A percentile compares a stretch with the other conserved stretches of the same genome.
phyloP scores from a whole-genome alignment of 2,888 invertebrate genomes.

The Zaprionus lineosus region DNA sequence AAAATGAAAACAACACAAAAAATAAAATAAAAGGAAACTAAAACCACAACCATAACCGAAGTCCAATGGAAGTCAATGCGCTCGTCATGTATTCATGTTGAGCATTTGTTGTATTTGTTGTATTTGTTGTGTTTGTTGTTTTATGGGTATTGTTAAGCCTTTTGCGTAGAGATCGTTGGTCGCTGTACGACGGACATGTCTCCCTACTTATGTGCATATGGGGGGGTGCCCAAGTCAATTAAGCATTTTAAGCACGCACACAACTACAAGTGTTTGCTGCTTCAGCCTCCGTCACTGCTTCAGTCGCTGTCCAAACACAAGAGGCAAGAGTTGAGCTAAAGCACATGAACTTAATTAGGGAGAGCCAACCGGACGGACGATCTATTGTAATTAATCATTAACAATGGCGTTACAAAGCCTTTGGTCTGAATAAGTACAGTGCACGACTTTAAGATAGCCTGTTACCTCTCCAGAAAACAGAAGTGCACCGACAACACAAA shows the following conservation, averaged over 20 bases:
- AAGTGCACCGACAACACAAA: too few relatives aligned
- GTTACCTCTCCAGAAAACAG: too few relatives aligned
- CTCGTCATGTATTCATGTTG: conserved; percentile 68
- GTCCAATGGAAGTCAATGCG: conserved; percentile 69
- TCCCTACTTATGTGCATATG: conserved; percentile 1
- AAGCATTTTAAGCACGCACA: conserved; percentile 75
- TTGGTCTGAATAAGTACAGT: not conserved
- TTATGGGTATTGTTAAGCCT: conserved; percentile 70
- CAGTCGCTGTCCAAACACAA: conserved; percentile 9
- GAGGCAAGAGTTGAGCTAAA: conserved; percentile 11
- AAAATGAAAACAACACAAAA: conserved; percentile 36
- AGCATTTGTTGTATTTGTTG: conserved; percentile 48
- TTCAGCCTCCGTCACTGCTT: conserved; percentile 8
- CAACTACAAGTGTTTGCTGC: conserved; percentile 65
- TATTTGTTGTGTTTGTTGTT: conserved; percentile 32
- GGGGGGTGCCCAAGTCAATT: conserved; percentile 60
- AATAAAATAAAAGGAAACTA: conserved; percentile 12
- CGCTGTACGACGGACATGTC: conserved; percentile 43
- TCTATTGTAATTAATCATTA: conserved; percentile 62
- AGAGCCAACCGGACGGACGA: conserved; percentile 39
- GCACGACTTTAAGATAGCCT: too few relatives aligned
- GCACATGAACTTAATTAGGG: conserved; percentile 64
- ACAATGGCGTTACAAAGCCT: conserved; percentile 23
- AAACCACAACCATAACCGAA: conserved; percentile 54
- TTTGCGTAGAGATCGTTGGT: conserved; percentile 58